These are phyloP conservation scores for Oryzias woworae DNA, from an alignment of 2,113 vertebrate species.

Conservation along the genomic window DNA sequence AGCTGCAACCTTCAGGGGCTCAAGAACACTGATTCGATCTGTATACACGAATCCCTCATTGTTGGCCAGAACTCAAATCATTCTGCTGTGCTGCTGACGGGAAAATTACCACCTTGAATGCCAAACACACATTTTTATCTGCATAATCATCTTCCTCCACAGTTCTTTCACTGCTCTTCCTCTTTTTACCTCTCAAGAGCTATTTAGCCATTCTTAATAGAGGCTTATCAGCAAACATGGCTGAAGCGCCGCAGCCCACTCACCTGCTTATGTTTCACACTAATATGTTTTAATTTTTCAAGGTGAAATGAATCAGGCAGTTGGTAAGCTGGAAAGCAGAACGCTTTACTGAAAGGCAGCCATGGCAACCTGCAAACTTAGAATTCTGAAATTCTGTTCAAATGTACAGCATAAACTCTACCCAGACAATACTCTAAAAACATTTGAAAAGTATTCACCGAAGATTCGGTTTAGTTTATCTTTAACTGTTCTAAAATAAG, in stretches of 20 bases:
- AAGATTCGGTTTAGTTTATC: too few species aligned
- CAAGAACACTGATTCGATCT: slow-evolving; percentile 65
- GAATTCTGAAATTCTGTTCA: slow-evolving; percentile 27
- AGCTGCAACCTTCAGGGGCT: slow-evolving; percentile 62
- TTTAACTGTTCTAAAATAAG: too few species aligned
- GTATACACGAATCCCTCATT: slow-evolving; percentile 63
- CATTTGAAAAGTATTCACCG: too few species aligned
- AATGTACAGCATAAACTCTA: neutral
- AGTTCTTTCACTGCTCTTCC: slow-evolving; percentile 8
- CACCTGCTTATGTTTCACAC: slow-evolving; percentile 42
- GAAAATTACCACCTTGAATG: slow-evolving; percentile 57
- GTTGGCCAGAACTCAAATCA: slow-evolving; percentile 63
- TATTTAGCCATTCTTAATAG: slow-evolving; percentile 46
- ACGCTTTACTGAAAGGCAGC: slow-evolving; percentile 28
- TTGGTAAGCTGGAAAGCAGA: slow-evolving; percentile 33
- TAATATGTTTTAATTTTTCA: slow-evolving; percentile 42
- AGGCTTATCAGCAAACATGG: slow-evolving; percentile 37
- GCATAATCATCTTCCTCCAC: slow-evolving; percentile 20
- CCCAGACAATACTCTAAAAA: neutral
- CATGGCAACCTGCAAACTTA: slow-evolving; percentile 38
- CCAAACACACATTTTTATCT: slow-evolving; percentile 22
- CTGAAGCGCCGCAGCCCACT: slow-evolving; percentile 46
- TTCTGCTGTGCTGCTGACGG: slow-evolving; percentile 53
- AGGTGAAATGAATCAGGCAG: slow-evolving; percentile 55
- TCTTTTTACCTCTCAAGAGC: slow-evolving; percentile 17